Percentiles rank a stretch among this genome's conserved stretches.
Evolutionary conservation across 2,797 vertebrate species (phyloP).

Genomic region (Pangasius krempfi): DNA sequence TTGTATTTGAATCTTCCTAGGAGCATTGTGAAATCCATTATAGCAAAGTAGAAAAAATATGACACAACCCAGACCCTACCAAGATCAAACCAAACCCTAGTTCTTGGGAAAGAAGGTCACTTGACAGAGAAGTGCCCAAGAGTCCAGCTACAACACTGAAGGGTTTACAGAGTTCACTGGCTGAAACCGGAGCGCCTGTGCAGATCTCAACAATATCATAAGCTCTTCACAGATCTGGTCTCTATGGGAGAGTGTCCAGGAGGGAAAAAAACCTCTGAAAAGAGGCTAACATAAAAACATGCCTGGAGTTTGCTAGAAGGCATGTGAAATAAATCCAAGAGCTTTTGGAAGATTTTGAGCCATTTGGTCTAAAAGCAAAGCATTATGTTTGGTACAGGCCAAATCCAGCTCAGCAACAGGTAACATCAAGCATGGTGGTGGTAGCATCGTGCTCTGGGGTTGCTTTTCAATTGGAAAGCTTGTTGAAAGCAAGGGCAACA

Average conservation of each 20-base stretch:
- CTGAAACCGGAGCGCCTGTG: neutral
- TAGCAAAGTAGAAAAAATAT: neutral
- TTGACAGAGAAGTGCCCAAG: neutral
- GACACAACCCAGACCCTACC: neutral
- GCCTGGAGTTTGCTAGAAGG: constrained; percentile 6
- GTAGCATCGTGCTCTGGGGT: neutral
- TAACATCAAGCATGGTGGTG: neutral
- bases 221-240: neutral
- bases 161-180: neutral
- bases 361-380: neutral
- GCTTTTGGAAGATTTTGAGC: neutral
- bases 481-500: neutral
- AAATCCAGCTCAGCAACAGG: neutral
- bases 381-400: neutral
- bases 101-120: neutral
- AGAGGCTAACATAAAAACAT: neutral
- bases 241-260: neutral
- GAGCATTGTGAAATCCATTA: neutral
- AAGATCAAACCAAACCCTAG: neutral
- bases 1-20: neutral
- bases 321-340: neutral
- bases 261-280: neutral
- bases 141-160: neutral
- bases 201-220: neutral
- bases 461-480: neutral